Evolutionary conservation across 2,888 invertebrate species (phyloP).

Genomic region (Nomada fabriciana): DNA sequence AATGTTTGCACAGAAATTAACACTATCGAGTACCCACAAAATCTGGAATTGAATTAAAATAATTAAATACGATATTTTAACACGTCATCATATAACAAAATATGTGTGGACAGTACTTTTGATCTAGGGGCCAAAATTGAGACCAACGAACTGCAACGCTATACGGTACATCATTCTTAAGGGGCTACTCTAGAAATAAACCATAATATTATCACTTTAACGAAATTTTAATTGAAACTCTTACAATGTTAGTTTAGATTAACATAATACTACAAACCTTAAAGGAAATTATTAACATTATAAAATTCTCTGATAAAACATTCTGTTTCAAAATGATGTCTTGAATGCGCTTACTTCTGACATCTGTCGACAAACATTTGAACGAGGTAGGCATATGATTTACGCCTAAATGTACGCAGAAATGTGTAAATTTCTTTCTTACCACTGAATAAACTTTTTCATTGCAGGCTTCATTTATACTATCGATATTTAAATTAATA

Average conservation of each 20-base stretch:
- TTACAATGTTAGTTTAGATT: background rate
- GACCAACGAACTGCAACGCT: background rate
- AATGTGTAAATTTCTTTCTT: background rate
- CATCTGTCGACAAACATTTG: slow-evolving; percentile 12
- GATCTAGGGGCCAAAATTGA: too few species aligned
- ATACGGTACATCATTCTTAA: background rate
- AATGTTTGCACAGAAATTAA: background rate
- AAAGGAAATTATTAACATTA: background rate
- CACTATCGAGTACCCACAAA: background rate
- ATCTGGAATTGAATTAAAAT: background rate
- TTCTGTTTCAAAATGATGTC: background rate
- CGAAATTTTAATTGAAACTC: background rate
- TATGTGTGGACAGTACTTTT: too few species aligned
- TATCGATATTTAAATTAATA: background rate
- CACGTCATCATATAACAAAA: background rate
- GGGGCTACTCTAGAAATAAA: background rate
- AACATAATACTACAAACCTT: background rate
- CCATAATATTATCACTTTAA: background rate
- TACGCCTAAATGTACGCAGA: background rate
- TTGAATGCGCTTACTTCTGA: background rate
- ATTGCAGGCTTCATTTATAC: too few species aligned
- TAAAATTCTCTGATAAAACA: background rate
- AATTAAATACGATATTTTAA: background rate
- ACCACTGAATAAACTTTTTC: too few species aligned
- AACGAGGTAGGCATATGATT: background rate